Conservation (phyloP, 2,797 vertebrate genomes). For the Pseudomugil gertrudae region DNA sequence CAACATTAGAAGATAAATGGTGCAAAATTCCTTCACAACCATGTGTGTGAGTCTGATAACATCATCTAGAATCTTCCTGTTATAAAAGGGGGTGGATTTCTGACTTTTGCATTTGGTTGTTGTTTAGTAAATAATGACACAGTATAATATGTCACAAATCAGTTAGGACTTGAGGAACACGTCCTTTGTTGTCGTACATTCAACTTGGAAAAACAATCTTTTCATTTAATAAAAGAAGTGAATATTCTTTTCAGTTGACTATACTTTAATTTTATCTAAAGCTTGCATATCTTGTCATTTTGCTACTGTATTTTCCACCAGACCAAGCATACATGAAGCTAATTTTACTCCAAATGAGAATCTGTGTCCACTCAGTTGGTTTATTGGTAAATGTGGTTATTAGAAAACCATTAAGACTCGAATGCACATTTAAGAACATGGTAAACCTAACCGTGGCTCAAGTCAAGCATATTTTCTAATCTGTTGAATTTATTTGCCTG, state of each 20-base stretch:
- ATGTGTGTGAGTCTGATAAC: no score
- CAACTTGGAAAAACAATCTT: no score
- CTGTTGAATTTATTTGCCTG: not conserved
- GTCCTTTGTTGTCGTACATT: no score
- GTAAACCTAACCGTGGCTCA: conserved; percentile 9
- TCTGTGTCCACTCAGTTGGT: not conserved
- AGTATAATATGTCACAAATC: no score
- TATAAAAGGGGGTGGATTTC: no score
- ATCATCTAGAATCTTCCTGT: no score
- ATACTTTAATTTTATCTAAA: not conserved
- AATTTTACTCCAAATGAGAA: conserved; percentile 3
- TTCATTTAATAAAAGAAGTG: not conserved
- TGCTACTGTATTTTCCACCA: conserved; percentile 9
- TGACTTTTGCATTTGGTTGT: no score
- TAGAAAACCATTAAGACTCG: conserved; percentile 27
- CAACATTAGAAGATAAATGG: no score
- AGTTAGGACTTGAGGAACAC: no score
- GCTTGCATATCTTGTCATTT: not conserved
- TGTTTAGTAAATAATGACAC: no score
- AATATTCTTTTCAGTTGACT: not conserved
- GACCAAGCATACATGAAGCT: conserved; percentile 9
- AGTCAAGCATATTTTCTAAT: conserved; percentile 22
- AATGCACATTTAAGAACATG: conserved; percentile 11
- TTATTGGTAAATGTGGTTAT: conserved; percentile 20
- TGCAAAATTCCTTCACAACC: no score